These are phyloP conservation scores for Prolemur simus DNA, from an alignment of 2,113 vertebrate genomes.

Conservation along the genomic window DNA sequence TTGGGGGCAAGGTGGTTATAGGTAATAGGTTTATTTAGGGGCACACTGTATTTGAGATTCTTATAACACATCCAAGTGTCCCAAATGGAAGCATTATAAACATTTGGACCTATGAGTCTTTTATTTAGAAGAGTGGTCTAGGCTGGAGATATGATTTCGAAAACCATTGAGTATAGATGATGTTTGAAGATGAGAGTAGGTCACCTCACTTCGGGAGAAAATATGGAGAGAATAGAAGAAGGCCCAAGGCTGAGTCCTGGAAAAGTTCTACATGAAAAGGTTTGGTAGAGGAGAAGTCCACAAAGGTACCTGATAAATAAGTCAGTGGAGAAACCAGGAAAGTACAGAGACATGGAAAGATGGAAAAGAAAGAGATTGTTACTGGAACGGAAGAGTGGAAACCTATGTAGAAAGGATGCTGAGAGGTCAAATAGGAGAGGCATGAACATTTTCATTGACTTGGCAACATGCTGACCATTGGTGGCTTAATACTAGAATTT, in stretches of 20 bases:
- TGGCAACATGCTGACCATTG: not conserved
- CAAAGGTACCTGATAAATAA: not conserved
- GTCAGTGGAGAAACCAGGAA: not conserved
- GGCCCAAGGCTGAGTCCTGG: not conserved
- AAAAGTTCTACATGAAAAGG: not conserved
- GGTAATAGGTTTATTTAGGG: not conserved
- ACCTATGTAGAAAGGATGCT: not conserved
- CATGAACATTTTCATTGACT: not conserved
- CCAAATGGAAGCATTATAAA: not conserved
- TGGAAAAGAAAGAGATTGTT: not conserved
- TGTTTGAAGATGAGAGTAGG: not conserved
- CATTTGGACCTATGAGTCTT: not conserved
- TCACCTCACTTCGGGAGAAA: constrained; percentile 26
- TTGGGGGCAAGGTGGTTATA: not conserved
- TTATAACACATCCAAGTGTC: not conserved
- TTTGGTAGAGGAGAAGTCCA: not conserved
- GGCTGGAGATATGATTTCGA: not conserved
- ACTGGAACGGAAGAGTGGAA: not conserved
- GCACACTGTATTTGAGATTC: not conserved
- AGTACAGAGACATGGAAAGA: not conserved
- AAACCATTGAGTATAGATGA: not conserved
- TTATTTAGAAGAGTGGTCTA: not conserved
- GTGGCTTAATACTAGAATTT: not conserved
- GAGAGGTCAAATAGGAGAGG: not conserved
- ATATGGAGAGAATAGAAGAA: not conserved